Evolutionary conservation across 2,797 vertebrate genomes (phyloP).

Genomic region (Ptychadena robeensis): DNA sequence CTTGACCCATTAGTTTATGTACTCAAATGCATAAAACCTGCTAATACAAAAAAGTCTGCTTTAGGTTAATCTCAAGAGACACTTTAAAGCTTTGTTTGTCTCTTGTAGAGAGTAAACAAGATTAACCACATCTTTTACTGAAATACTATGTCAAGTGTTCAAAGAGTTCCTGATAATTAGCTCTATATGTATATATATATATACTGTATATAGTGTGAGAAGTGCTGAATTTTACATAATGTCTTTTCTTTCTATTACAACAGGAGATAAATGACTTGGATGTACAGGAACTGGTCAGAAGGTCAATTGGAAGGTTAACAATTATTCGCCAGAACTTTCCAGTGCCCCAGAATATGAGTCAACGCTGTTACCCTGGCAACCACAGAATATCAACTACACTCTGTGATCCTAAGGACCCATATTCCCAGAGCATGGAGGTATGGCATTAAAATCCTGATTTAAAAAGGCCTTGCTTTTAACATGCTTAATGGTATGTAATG

Average conservation of each 20-base stretch:
- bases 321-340: slow-evolving; percentile 95
- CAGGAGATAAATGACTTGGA: slow-evolving; percentile 94
- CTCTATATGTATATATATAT: no score
- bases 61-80: slow-evolving; percentile 2
- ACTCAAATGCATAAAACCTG: slow-evolving; percentile 22
- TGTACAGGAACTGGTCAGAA: slow-evolving; percentile 94
- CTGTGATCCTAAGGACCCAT: slow-evolving; percentile 94
- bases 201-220: no score
- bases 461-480: no score
- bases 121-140: not conserved
- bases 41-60: not conserved
- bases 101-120: slow-evolving; percentile 24
- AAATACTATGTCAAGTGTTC: not conserved
- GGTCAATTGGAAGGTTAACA: slow-evolving; percentile 95
- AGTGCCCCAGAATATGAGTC: slow-evolving; percentile 90
- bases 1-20: slow-evolving; percentile 28
- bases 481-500: no score
- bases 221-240: slow-evolving; percentile 4
- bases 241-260: slow-evolving; percentile 63
- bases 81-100: slow-evolving; percentile 14
- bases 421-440: slow-evolving; percentile 94
- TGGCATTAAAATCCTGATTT: slow-evolving; percentile 7
- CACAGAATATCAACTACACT: slow-evolving; percentile 95
- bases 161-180: slow-evolving; percentile 4
- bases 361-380: slow-evolving; percentile 94